Percentiles rank a stretch among this genome's conserved stretches.
Evolutionary conservation across 2,113 vertebrate species (phyloP).

Genomic region (Pogona vitticeps): DNA sequence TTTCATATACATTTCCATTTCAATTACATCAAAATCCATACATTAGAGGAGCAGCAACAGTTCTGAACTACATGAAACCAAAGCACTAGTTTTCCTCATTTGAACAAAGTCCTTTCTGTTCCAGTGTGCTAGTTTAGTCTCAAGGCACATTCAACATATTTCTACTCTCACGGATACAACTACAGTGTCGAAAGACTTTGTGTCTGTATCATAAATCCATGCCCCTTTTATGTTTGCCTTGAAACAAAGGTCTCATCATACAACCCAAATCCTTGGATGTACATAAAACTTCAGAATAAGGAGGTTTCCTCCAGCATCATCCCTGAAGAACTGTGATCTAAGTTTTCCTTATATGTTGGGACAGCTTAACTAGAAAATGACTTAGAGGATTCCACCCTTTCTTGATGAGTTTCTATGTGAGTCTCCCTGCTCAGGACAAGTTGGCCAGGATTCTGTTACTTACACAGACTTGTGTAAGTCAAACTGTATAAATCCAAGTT

Average conservation of each 20-base stretch:
- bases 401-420: too few relatives aligned
- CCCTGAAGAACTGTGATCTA: neutral
- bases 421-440: too few relatives aligned
- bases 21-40: rapidly evolving
- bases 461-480: too few relatives aligned
- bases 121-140: neutral
- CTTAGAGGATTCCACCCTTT: too few relatives aligned
- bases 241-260: rapidly evolving
- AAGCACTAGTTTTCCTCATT: too few relatives aligned
- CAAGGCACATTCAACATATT: slow-evolving; percentile 40
- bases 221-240: rapidly evolving
- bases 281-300: neutral
- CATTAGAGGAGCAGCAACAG: neutral
- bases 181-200: rapidly evolving
- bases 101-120: neutral
- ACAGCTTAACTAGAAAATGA: slow-evolving; percentile 1
- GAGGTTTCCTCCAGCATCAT: slow-evolving; percentile 35
- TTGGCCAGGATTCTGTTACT: too few relatives aligned
- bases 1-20: neutral
- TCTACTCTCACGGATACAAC: neutral
- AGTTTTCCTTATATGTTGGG: slow-evolving; percentile 24
- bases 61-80: neutral
- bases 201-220: slow-evolving; percentile 24
- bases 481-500: too few relatives aligned
- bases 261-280: slow-evolving; percentile 17